These are phyloP conservation scores for Spisula subtruncata DNA, from an alignment of 2,888 invertebrate genomes.

Conservation along the genomic window DNA sequence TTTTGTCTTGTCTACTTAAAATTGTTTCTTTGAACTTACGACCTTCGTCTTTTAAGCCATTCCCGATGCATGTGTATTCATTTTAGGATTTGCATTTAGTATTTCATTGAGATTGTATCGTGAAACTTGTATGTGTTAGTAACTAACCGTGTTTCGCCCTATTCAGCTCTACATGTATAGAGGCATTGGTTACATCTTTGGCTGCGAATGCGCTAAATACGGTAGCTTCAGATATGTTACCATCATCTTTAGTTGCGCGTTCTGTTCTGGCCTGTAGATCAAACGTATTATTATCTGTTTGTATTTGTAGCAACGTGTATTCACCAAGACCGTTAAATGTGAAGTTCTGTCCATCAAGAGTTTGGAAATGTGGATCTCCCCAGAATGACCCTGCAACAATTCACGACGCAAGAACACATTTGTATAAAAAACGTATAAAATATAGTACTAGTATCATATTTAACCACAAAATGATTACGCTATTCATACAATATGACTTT, in stretches of 20 bases:
- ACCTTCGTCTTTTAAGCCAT: no score
- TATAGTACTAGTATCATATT: no score
- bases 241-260: slow-evolving; percentile 41
- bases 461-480: no score
- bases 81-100: not conserved
- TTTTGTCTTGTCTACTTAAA: no score
- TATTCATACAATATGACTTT: no score
- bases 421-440: no score
- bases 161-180: slow-evolving; percentile 53
- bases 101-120: not conserved
- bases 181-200: slow-evolving; percentile 40
- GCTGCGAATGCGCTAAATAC: slow-evolving; percentile 59
- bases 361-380: slow-evolving; percentile 55
- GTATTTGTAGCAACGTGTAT: slow-evolving; percentile 38
- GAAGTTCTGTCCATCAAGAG: slow-evolving; percentile 42
- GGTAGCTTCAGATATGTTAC: slow-evolving; percentile 50
- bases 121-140: not conserved
- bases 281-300: slow-evolving; percentile 7
- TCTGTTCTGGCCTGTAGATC: slow-evolving; percentile 52
- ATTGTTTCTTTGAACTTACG: no score
- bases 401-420: no score
- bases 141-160: slow-evolving; percentile 37
- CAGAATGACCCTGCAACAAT: slow-evolving; percentile 40
- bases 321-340: slow-evolving; percentile 57
- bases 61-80: not conserved